Evolutionary conservation across 2,113 vertebrate genomes (phyloP).

Genomic region (Mesitornis unicolor): DNA sequence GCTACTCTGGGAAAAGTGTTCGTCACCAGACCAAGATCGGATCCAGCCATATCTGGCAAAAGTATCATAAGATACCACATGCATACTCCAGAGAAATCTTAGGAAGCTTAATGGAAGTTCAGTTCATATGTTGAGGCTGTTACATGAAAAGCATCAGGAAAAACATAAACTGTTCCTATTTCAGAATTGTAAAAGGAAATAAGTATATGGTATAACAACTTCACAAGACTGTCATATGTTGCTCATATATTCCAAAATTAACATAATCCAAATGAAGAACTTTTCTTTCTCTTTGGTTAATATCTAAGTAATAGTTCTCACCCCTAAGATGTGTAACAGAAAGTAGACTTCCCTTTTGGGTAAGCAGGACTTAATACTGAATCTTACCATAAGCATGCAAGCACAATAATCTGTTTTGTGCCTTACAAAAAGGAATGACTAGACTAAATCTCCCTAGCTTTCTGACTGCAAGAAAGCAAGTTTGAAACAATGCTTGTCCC

Average conservation of each 20-base stretch:
- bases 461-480: not conserved
- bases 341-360: not conserved
- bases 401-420: not conserved
- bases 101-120: slow-evolving; percentile 52
- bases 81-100: slow-evolving; percentile 47
- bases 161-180: slow-evolving; percentile 38
- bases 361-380: not conserved
- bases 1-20: slow-evolving; percentile 56
- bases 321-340: not conserved
- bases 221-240: not conserved
- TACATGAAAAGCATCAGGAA: slow-evolving; percentile 48
- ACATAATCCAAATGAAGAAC: not conserved
- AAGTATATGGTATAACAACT: not conserved
- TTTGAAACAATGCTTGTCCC: not conserved
- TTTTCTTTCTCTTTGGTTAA: not conserved
- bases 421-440: not conserved
- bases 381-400: not conserved
- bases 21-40: slow-evolving; percentile 36
- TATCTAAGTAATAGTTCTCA: not conserved
- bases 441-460: not conserved
- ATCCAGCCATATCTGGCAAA: slow-evolving; percentile 56
- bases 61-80: slow-evolving; percentile 16
- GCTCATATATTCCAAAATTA: not conserved
- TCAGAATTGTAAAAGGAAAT: not conserved
- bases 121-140: slow-evolving; percentile 48